Percentiles rank a stretch among this genome's conserved stretches.
phyloP scores from a whole-genome alignment of 2,888 invertebrate genomes.

The Epinotia demarniana region DNA sequence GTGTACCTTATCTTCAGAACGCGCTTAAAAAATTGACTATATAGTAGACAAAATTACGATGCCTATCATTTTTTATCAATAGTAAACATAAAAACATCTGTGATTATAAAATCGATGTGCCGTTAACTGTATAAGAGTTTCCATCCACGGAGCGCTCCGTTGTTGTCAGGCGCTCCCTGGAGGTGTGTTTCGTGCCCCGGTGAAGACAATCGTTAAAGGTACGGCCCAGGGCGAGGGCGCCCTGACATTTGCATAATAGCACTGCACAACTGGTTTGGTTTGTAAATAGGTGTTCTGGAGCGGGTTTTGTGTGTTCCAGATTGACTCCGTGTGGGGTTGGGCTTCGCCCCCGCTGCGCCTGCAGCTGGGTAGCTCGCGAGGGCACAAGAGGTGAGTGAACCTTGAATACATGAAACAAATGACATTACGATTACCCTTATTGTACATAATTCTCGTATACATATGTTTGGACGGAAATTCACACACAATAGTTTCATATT shows the following conservation, averaged over 20 bases:
- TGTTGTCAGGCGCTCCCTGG: constrained; percentile 64
- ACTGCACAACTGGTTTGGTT: constrained; percentile 58
- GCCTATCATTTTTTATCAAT: constrained; percentile 63
- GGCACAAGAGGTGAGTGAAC: constrained; percentile 79
- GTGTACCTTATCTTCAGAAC: constrained; percentile 56
- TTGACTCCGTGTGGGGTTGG: constrained; percentile 98
- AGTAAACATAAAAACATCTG: constrained; percentile 78
- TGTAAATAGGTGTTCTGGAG: constrained; percentile 49
- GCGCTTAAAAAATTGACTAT: constrained; percentile 64
- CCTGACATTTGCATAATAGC: constrained; percentile 50
- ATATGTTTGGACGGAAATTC: background rate
- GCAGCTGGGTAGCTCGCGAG: constrained; percentile 88
- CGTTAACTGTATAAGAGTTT: constrained; percentile 61
- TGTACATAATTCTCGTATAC: constrained; percentile 14
- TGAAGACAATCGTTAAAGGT: constrained; percentile 78
- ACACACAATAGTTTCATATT: constrained; percentile 4
- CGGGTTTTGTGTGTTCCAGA: constrained; percentile 85
- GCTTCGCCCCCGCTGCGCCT: constrained; percentile 95
- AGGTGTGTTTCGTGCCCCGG: constrained; percentile 64
- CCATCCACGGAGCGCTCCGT: constrained; percentile 62
- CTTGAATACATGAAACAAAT: constrained; percentile 29
- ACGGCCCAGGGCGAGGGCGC: constrained; percentile 63
- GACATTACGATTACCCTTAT: constrained; percentile 9
- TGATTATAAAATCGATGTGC: constrained; percentile 74
- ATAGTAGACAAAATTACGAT: constrained; percentile 70